Conservation (phyloP, 2,113 vertebrate species). For the Nothoprocta pentlandii region DNA sequence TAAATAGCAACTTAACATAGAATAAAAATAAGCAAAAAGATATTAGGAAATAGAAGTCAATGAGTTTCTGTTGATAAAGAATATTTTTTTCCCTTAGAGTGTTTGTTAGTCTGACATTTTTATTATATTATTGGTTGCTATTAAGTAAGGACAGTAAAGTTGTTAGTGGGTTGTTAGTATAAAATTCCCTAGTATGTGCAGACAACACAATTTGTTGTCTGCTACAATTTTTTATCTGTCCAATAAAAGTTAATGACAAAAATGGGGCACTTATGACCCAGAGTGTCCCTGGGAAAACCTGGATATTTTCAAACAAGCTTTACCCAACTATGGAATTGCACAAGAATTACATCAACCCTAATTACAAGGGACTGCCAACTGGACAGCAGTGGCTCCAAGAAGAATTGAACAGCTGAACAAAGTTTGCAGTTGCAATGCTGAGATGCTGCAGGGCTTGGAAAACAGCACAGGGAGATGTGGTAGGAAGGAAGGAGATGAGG, state of each 20-base stretch:
- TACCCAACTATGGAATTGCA: not conserved
- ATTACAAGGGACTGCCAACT: not conserved
- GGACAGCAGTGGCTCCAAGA: not conserved
- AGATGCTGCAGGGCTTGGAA: not conserved
- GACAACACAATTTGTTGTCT: not conserved
- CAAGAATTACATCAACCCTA: not conserved
- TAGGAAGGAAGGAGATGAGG: not conserved
- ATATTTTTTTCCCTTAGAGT: not conserved
- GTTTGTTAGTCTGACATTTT: not conserved
- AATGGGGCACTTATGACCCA: fast-evolving
- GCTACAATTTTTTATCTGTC: not conserved
- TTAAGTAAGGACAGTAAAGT: not conserved
- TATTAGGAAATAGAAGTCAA: not conserved
- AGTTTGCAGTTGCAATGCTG: not conserved
- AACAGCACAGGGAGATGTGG: not conserved
- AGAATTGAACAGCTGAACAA: not conserved
- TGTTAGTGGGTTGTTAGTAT: not conserved
- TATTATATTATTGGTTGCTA: not conserved
- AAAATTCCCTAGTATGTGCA: not conserved
- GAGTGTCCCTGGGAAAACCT: not conserved
- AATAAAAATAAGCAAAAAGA: not conserved
- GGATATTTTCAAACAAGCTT: not conserved
- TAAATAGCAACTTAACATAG: not conserved
- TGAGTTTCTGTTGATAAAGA: not conserved
- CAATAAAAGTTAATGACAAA: not conserved